These are phyloP conservation scores for Alethe castanea DNA, from an alignment of 2,113 vertebrate genomes.

Conservation along the genomic window DNA sequence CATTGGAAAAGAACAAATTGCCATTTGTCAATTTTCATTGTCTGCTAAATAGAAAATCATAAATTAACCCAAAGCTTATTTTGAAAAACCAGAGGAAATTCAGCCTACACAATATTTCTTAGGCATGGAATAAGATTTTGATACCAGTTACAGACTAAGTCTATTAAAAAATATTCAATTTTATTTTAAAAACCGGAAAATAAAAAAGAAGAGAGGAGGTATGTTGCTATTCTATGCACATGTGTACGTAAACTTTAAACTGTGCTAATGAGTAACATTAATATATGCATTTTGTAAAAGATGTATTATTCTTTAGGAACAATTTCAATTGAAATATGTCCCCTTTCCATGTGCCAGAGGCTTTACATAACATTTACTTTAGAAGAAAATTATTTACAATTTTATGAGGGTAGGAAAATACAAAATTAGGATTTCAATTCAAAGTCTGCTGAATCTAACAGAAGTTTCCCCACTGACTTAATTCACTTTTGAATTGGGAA, in stretches of 20 bases:
- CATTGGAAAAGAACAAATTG: not conserved
- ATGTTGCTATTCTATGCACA: not conserved
- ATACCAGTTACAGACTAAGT: not conserved
- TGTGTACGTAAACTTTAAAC: not conserved
- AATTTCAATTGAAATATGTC: not conserved
- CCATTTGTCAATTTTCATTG: slow-evolving; percentile 11
- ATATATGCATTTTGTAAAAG: not conserved
- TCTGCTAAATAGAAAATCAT: slow-evolving; percentile 11
- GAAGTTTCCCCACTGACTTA: not conserved
- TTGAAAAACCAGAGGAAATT: slow-evolving; percentile 1
- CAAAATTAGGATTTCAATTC: not conserved
- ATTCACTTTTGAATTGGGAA: not conserved
- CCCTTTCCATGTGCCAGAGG: not conserved
- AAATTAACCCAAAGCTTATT: not conserved
- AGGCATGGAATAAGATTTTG: not conserved
- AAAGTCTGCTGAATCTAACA: not conserved
- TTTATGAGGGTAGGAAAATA: not conserved
- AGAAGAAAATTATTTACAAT: not conserved
- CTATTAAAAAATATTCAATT: not conserved
- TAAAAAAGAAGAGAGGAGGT: not conserved
- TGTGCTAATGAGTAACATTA: not conserved
- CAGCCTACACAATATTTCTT: not conserved
- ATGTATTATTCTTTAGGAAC: not conserved
- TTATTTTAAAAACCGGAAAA: not conserved
- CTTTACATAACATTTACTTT: not conserved